Evolutionary conservation across 2,113 vertebrate species (phyloP).

Genomic region (Odontesthes bonariensis): DNA sequence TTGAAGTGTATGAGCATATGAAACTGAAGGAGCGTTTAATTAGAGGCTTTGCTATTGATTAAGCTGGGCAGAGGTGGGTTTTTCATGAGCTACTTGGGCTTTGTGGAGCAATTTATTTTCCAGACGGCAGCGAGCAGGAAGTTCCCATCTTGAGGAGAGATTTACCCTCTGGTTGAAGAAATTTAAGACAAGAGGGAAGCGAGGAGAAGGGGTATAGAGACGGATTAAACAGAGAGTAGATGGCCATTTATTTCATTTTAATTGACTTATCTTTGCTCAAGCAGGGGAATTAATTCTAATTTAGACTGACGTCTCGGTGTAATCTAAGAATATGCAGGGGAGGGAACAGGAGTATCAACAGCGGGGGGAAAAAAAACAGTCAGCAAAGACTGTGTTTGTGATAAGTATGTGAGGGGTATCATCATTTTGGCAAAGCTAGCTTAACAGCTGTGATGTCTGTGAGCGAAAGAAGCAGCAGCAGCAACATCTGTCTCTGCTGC

Average conservation of each 20-base stretch:
- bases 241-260: conserved; percentile 23
- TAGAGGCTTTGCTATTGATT: conserved; percentile 72
- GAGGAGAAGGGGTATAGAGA: conserved; percentile 2
- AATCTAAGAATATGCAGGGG: not conserved
- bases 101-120: conserved; percentile 68
- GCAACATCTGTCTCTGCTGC: conserved; percentile 68
- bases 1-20: conserved; percentile 52
- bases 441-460: conserved; percentile 60
- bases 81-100: conserved; percentile 64
- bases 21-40: conserved; percentile 72
- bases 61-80: conserved; percentile 56
- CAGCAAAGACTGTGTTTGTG: not conserved
- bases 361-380: not conserved
- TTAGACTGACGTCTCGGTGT: conserved; percentile 16
- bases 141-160: conserved; percentile 57
- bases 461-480: conserved; percentile 43
- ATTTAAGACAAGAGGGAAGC: conserved; percentile 41
- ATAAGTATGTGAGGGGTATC: not conserved
- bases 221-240: conserved; percentile 3
- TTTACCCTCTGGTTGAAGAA: conserved; percentile 57
- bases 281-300: conserved; percentile 1
- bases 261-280: conserved; percentile 11
- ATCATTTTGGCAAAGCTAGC: conserved; percentile 50
- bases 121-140: conserved; percentile 51
- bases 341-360: not conserved